These are phyloP conservation scores for Lates japonicus DNA, from an alignment of 2,797 vertebrate species.

Conservation along the genomic window DNA sequence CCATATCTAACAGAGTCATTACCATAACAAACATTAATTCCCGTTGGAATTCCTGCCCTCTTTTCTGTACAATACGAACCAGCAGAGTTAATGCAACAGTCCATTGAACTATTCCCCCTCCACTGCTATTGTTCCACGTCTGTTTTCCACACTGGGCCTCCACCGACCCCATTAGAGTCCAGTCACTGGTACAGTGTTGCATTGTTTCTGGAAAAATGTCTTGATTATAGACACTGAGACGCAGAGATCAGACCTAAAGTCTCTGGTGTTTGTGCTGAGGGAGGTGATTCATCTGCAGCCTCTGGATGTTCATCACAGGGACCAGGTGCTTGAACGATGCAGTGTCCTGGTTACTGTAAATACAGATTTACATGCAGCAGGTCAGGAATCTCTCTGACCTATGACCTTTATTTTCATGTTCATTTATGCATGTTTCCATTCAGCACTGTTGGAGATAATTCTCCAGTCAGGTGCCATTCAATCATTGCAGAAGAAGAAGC, in stretches of 20 bases:
- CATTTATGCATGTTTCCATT: too few relatives aligned
- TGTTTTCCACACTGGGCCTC: constrained; percentile 43
- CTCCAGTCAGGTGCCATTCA: too few relatives aligned
- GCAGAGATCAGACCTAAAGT: neutral
- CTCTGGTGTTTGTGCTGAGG: neutral
- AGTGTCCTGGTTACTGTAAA: too few relatives aligned
- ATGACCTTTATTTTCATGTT: too few relatives aligned
- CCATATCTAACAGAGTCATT: constrained; percentile 57
- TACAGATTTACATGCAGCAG: too few relatives aligned
- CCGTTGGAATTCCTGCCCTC: constrained; percentile 61
- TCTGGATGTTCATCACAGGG: neutral
- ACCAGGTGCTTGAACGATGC: too few relatives aligned
- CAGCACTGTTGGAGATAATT: too few relatives aligned
- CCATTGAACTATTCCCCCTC: constrained; percentile 32
- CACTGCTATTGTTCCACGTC: constrained; percentile 37
- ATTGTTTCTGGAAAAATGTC: constrained; percentile 14
- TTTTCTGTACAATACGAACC: constrained; percentile 47
- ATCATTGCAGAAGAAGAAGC: too few relatives aligned
- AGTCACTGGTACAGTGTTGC: neutral
- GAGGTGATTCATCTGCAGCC: neutral
- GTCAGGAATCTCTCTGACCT: too few relatives aligned
- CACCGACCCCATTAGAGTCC: constrained; percentile 46
- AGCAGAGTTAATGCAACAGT: constrained; percentile 13
- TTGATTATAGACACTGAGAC: neutral
- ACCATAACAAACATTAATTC: constrained; percentile 65